Base-by-base conservation (phyloP, 2,113 vertebrate genomes). In the Climacteris rufus region DNA sequence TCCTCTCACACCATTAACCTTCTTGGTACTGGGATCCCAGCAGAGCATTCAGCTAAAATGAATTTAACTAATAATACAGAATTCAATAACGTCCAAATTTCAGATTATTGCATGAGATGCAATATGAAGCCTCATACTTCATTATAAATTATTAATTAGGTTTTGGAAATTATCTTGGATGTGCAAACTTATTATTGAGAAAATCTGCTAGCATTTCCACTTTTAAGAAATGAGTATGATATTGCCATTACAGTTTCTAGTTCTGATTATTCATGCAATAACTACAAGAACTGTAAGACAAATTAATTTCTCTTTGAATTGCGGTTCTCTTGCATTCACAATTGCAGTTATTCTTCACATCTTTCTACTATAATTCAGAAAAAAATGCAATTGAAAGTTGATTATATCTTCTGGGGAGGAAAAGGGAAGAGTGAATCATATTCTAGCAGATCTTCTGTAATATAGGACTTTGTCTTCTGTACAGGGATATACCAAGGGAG, bases 211-310 rank as follows among this genome's bases (percentile, higher is more conserved):
- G 30, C 68, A 89, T 64, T 74, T 91, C 70, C 72, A 76, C 71
- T 88, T 97, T 37, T 27, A 74, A 81, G 16, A 93, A 69, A 80
- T 91, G 4, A 91, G 82, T 77, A 28, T 61, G 69, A 63, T 45
- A 71, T n/a, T 84, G n/a, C 24, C 37, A 82, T 72, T 82, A 84
- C 76, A 89, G 53, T 68, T 71, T 87, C 65, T 82, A 15, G 35
- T 75, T 76, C 72, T 79, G 53, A 91, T 95, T 87, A 89, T 85
- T 89, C 78, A 65, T 57, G 68, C 39, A 90, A 60, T 84, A 92
- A 76, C 23, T 87, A 61, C 22, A 54, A 91, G 53, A 87, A 87
- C 61, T 18, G 8, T 59, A 79, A 47, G 81, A 79, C 31, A 75
- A 78, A 87, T 75, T 28, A 74, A 89, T 93, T 94, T 89, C 3